Evolutionary conservation across 1,140 invertebrate species (phyloP), one percentile per base, ranked within the genome.

Genomic region (Panonychus citri): DNA sequence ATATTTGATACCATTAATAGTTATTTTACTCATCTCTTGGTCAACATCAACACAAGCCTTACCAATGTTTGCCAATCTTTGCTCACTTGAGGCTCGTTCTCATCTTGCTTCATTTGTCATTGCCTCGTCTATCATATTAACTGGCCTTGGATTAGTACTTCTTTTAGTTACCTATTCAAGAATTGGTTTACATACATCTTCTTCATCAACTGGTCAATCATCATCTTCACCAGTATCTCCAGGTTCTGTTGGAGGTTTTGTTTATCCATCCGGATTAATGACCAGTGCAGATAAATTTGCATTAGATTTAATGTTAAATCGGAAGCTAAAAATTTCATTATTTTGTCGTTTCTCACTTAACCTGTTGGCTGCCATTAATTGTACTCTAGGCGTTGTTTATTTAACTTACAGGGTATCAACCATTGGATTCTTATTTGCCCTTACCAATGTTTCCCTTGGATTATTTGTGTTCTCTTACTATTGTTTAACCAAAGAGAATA

Each of bases 391-490:
- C 42, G 75, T 90, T 34, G 71, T 90, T 39, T 89, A 84, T 70
- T 70, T 90, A 62, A 84, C 83, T 71, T 75, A 83, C 68, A 81
- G 85, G 68, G 78, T 82, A 1, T 75, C 85, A 27, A 75, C 77
- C 50, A 81, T 87, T 75, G 88, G 87, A 17, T 94, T 91, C 69
- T 76, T 86, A 56, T 94, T 94, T 74, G 84, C 87, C n/a, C 76
- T 85, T 60, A 75, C 91, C 56, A 94, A 94, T 73, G 85, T 83
- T 27, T 72, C 91, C 39, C 85, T 93, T 73, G 89, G 89, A 61
- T 73, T 91, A 60, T 89, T 93, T 72, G 93, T 94, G 65, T 91
- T 94, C 72, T 75, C 88, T 59, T 90, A 91, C 71, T 86, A 93
- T 71, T 94, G 88, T 67, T 73, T 94, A 65, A 81, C 85, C 70